A percentile compares a stretch with the other conserved stretches of the same genome.
These are phyloP conservation scores for Halcyon badia DNA, from an alignment of 2,797 vertebrate genomes.

Conservation along the genomic window DNA sequence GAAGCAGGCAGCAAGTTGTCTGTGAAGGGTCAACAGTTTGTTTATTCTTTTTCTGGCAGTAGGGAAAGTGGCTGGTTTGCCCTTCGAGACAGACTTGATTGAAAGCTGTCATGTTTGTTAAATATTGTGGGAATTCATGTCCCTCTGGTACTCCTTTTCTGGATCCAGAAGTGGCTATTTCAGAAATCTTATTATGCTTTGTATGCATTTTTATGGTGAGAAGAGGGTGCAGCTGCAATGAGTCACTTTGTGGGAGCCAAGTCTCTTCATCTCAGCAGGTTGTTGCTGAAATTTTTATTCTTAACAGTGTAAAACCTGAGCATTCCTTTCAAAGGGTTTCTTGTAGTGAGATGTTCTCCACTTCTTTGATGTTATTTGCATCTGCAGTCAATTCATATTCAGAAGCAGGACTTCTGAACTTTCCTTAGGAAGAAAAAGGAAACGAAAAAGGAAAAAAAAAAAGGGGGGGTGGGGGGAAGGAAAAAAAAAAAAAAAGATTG, in stretches of 20 bases:
- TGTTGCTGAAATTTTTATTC: background rate
- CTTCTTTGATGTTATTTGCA: constrained; percentile 11
- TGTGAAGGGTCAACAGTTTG: background rate
- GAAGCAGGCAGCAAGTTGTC: background rate
- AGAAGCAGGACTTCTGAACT: background rate
- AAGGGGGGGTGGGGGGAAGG: accelerated
- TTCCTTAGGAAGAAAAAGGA: background rate
- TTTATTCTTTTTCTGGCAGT: background rate
- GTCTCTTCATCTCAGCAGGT: background rate
- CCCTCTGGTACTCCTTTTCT: background rate
- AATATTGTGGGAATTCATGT: background rate
- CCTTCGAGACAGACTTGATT: background rate
- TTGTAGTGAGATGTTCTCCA: background rate
- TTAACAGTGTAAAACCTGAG: background rate
- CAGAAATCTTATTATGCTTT: background rate
- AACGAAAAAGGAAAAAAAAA: background rate
- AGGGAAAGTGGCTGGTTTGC: background rate
- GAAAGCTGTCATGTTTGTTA: background rate
- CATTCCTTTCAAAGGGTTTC: background rate
- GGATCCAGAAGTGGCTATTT: background rate
- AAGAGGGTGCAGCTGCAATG: background rate
- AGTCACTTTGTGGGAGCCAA: background rate
- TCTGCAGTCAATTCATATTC: constrained; percentile 4
- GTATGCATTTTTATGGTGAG: background rate
- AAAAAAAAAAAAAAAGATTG: background rate